Base-by-base conservation (phyloP, 2,113 vertebrate genomes). In the Megaceryle torquata region DNA sequence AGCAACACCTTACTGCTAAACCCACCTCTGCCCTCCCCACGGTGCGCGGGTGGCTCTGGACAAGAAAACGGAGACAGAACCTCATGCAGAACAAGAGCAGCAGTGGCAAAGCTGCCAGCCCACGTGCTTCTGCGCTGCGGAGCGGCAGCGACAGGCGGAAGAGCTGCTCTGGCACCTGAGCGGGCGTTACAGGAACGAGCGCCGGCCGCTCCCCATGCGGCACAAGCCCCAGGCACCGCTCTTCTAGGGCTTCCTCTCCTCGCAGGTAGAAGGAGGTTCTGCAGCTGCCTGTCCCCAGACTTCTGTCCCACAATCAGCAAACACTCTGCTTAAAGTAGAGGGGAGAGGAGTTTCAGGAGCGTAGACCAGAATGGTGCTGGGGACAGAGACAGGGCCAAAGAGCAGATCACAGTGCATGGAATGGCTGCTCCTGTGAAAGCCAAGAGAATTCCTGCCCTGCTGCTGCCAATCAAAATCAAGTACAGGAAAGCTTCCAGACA, bases 181-280 rank as follows among this genome's bases (percentile, higher is more conserved):
- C 3, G 3, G 2, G 39, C 6, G 37, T 5, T 26, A 44, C 54
- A 63, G 69, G 60, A 78, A 50, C 39, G 16, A 17, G 44, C 3
- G 41, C 4, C 26, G 28, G 17, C 11, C 35, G 14, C 9, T 41
- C 8, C 37, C 11, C 4, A 4, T 0, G 31, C 1, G 3, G 31
- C 46, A 39, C 39, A 33, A 26, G 29, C 21, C 43, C 18, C 48
- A 15, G 46, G 28, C 72, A 35, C 48, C 5, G 3, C 87, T 60
- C 39, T 37, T 26, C 64, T 6, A 43, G 63, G 18, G 28, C 51
- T 2, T 59, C 46, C 28, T 63, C 8, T 21, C 14, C 18, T 1
- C 1, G 19, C 53, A 61, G 65, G 15, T 12, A 60, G 69, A 18
- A 61, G 63, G 22, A 50, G 15, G 74, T 22, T 54, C 18, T 75